Conservation (phyloP, 2,797 vertebrate species). For the Crypturellus tataupa region DNA sequence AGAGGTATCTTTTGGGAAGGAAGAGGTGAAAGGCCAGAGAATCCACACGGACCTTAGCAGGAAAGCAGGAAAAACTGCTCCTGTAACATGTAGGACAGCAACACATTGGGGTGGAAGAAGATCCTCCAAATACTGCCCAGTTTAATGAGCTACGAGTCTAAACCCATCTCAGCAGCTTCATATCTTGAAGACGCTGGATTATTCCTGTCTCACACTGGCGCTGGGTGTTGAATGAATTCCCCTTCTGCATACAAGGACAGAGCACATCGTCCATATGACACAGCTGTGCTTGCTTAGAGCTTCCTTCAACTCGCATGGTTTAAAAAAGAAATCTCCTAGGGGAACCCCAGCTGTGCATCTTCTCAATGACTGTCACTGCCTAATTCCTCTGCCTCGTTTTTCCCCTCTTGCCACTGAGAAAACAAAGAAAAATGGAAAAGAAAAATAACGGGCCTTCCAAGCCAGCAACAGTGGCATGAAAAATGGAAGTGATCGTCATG, state of each 20-base stretch:
- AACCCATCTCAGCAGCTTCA: background rate
- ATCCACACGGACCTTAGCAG: background rate
- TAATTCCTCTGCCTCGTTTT: background rate
- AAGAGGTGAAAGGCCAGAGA: background rate
- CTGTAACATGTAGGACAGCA: background rate
- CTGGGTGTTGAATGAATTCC: background rate
- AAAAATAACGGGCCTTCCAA: background rate
- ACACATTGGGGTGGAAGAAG: background rate
- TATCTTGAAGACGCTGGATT: no score
- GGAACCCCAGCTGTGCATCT: background rate
- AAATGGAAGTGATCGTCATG: conserved; percentile 5
- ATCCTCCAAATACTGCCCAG: background rate
- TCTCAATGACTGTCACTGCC: background rate
- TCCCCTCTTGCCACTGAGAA: background rate
- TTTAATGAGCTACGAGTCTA: rapidly evolving
- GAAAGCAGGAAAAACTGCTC: background rate
- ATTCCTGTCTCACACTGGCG: rapidly evolving
- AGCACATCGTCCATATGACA: background rate
- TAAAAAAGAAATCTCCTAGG: background rate
- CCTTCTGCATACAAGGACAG: background rate
- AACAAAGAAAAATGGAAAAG: background rate
- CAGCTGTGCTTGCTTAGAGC: background rate
- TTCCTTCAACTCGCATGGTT: rapidly evolving
- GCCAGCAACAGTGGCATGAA: background rate
- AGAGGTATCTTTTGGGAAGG: background rate